Base-by-base conservation (phyloP, 2,113 vertebrate species). In the Onychostoma macrolepis region DNA sequence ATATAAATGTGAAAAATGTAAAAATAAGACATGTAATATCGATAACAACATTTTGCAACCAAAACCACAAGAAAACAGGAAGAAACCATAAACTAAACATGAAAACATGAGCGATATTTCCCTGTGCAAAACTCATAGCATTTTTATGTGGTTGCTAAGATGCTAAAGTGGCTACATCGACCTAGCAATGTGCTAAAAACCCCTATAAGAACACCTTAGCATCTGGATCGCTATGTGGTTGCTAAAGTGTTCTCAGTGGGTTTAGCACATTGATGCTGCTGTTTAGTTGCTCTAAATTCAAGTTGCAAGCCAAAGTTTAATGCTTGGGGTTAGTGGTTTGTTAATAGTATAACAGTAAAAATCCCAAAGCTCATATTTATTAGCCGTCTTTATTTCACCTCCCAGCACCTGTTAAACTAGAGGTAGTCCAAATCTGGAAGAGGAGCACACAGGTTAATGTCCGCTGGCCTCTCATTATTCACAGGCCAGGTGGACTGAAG, bases 361-460 rank as follows among this genome's bases (percentile, higher is more conserved):
- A 72, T 24, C 21, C 71, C 36, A 41, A 24, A 41, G 69, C 11
- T 43, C 38, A 13, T 50, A 9, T 77, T 77, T 45, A 77, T 50
- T 8, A 77, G 43, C 75, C 6, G 28, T 63, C 76, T 85, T 71
- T 43, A 77, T 85, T 43, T 88, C 82, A 77, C 77, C 67, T 28
- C 36, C 36, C 28, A 24, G 58, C 45, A 15, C 48, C 36, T 63
- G 83, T 53, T 65, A 28, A 28, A 75, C 38, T 17, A 26, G 72
- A 83, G 71, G 53, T 33, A 63, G 38, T 50, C 30, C 12, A 63
- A 82, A 63, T 75, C 36, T 36, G 71, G 48, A 24, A 48, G 71
- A 69, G 41, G 33, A 61, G 36, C 71, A 41, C 24, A 41, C n/a
- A 82, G 82, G 83, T 88, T 90, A 83, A 90, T 88, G 75, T 30